Evolutionary conservation across 23 tunicate species (phyloP), one percentile per base, ranked within the genome.

Genomic region (Styela clava): DNA sequence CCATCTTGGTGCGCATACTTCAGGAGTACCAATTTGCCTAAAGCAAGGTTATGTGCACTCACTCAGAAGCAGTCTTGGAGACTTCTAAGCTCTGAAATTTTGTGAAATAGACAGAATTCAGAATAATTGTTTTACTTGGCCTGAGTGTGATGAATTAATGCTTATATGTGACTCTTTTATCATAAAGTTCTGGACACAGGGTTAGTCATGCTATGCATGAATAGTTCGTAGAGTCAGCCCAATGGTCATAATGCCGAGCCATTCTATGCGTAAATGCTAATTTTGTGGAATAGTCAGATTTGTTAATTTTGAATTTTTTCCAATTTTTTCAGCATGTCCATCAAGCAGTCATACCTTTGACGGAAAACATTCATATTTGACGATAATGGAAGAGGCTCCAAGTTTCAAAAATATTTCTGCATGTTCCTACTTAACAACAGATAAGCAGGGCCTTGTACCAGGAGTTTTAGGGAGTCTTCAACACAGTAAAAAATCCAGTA

Each of bases 301-400:
- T n/a, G n/a, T n/a, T n/a, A n/a, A n/a, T n/a, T n/a, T n/a, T n/a
- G n/a, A n/a, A n/a, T n/a, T n/a, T n/a, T n/a, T n/a, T n/a, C n/a
- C n/a, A n/a, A 3, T 30, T 30, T 5, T 71, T 71, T 32, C 77
- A 71, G 77, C 27, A 16, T 71, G 77, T 16, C 34, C 77, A 32
- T 12, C 77, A 3, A 30, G 35, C 16, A 71, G 77, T 30, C 16
- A 71, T 29, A 34, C 32, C 12, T 71, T 71, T 16, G 77, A 71
- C 16, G 77, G 77, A 22, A 71, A 28, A 32, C 34, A 34, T 20
- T n/a, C n/a, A n/a, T 71, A 71, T 30, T 26, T 28, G 7, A 34
- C 32, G 16, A 71, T 34, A 5, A 71, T 71, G 77, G 35, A 71
- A 32, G 29, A 71, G 34, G 32, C 77, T 3, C 77, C 77, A 32